Percentiles rank a stretch among this genome's conserved stretches.
Conservation (phyloP, 2,888 invertebrate species). For the Chouioia cunea region DNA sequence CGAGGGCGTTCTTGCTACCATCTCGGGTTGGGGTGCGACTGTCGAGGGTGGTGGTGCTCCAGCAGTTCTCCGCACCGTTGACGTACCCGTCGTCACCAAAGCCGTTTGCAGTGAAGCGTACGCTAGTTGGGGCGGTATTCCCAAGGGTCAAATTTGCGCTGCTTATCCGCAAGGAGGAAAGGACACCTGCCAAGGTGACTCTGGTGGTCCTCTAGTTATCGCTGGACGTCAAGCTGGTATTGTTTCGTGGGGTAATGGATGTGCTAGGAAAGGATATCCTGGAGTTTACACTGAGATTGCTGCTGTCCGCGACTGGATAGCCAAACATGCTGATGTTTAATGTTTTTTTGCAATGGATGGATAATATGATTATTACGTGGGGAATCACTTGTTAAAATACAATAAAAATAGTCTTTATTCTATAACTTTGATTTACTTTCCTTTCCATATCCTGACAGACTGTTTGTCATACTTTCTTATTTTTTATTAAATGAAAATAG, state of each 20-base stretch:
- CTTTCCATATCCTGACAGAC: too few species aligned
- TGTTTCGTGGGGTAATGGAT: slow-evolving; percentile 72
- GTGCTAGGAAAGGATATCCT: slow-evolving; percentile 68
- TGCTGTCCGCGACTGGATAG: slow-evolving; percentile 66
- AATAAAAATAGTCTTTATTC: too few species aligned
- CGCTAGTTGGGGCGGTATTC: slow-evolving; percentile 46
- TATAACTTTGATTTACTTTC: too few species aligned
- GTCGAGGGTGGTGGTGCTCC: slow-evolving; percentile 52
- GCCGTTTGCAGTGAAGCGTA: slow-evolving; percentile 71
- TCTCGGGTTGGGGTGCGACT: slow-evolving; percentile 57
- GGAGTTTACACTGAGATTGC: slow-evolving; percentile 70
- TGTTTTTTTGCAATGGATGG: not conserved
- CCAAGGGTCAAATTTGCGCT: slow-evolving; percentile 72
- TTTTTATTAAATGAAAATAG: too few species aligned
- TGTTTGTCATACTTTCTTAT: too few species aligned
- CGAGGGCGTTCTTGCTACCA: slow-evolving; percentile 50
- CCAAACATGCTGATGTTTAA: slow-evolving; percentile 41
- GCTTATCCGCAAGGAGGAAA: slow-evolving; percentile 72
- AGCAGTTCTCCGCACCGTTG: slow-evolving; percentile 69
- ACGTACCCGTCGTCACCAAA: slow-evolving; percentile 72
- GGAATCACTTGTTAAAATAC: too few species aligned
- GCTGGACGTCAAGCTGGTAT: slow-evolving; percentile 69
- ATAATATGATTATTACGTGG: too few species aligned
- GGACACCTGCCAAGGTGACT: slow-evolving; percentile 68
- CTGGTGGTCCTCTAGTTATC: slow-evolving; percentile 70